Conservation (phyloP, 2,888 invertebrate genomes). For the Melipona beecheii region DNA sequence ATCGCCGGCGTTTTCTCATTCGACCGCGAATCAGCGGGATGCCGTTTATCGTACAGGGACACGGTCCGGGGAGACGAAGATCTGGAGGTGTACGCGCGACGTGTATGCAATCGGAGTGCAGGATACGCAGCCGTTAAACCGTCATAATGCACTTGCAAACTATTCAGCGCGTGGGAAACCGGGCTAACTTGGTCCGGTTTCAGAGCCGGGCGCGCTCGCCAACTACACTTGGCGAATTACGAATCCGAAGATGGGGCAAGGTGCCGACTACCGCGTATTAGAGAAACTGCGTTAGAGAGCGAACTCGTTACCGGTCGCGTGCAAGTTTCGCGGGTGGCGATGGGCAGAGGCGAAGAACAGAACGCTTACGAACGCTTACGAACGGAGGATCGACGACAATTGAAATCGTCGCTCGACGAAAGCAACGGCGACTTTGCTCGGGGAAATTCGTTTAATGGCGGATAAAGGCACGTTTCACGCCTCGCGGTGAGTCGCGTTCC, state of each 20-base stretch:
- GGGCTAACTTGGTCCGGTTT: slow-evolving; percentile 62
- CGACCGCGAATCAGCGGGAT: not conserved
- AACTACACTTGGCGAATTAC: slow-evolving; percentile 48
- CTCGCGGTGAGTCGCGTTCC: slow-evolving; percentile 10
- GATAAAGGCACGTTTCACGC: slow-evolving; percentile 29
- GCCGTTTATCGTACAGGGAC: not conserved
- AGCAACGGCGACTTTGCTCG: not conserved
- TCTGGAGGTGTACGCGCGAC: slow-evolving; percentile 18
- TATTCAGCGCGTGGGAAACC: slow-evolving; percentile 65
- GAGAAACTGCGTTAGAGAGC: slow-evolving; percentile 27
- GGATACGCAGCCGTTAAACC: slow-evolving; percentile 62
- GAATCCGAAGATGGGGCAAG: slow-evolving; percentile 55
- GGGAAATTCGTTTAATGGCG: slow-evolving; percentile 21
- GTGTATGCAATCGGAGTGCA: slow-evolving; percentile 37
- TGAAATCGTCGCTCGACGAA: slow-evolving; percentile 24
- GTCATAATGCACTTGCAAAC: slow-evolving; percentile 70
- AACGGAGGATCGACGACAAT: slow-evolving; percentile 26
- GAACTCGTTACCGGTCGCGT: slow-evolving; percentile 48
- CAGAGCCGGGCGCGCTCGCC: slow-evolving; percentile 55
- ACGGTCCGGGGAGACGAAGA: not conserved
- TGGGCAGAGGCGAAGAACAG: not conserved
- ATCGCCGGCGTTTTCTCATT: not conserved
- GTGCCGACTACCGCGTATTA: slow-evolving; percentile 59
- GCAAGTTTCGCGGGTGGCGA: not conserved
- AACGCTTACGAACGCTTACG: not conserved